phyloP scores from a whole-genome alignment of 2,888 invertebrate genomes.

The Pomacea canaliculata region DNA sequence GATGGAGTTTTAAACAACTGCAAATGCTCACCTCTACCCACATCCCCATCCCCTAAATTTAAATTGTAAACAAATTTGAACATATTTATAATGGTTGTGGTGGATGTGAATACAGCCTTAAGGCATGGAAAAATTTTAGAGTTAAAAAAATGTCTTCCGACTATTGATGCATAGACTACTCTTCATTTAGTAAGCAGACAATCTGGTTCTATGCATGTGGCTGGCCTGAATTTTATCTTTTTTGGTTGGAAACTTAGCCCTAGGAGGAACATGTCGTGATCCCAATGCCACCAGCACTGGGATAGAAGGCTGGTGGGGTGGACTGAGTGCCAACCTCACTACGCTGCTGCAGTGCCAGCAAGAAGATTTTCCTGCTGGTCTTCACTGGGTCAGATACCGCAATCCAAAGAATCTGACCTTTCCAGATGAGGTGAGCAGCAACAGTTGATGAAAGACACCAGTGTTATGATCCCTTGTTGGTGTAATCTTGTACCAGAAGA shows the following conservation, averaged over 20 bases:
- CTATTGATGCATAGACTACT: no score
- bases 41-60: no score
- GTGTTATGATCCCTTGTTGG: no score
- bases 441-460: background rate
- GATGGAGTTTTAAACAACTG: no score
- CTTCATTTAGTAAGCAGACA: background rate
- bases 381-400: constrained; percentile 89
- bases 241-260: constrained; percentile 35
- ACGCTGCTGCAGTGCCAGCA: constrained; percentile 82
- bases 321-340: constrained; percentile 81
- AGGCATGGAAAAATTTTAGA: no score
- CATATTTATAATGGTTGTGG: no score
- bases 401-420: constrained; percentile 88
- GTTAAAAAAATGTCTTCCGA: no score
- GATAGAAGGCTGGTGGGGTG: constrained; percentile 83
- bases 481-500: no score
- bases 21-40: no score
- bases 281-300: constrained; percentile 47
- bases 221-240: background rate
- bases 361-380: constrained; percentile 81
- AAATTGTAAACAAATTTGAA: no score
- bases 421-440: constrained; percentile 80
- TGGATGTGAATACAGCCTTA: no score
- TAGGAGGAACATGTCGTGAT: constrained; percentile 46
- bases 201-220: background rate